These are phyloP conservation scores for Rhyacichthys aspro DNA, from an alignment of 2,797 vertebrate species.

Conservation along the genomic window DNA sequence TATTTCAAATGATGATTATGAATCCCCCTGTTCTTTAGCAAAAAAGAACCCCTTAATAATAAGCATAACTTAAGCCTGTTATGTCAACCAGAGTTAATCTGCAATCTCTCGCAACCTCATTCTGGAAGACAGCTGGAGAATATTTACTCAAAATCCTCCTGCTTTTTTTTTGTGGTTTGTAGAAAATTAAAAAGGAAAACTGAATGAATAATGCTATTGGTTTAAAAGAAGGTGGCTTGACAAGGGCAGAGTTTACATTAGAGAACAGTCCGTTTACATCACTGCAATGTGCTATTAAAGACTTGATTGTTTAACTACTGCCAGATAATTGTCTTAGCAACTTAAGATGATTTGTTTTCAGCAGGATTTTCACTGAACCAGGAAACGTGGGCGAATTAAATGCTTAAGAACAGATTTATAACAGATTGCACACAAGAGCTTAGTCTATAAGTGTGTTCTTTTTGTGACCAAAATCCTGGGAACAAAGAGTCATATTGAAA, in stretches of 20 bases:
- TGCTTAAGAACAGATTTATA: constrained; percentile 30
- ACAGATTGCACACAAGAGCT: constrained; percentile 4
- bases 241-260: constrained; percentile 1
- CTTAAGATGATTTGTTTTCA: constrained; percentile 28
- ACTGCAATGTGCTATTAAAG: constrained; percentile 12
- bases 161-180: constrained; percentile 6
- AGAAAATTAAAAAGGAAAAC: constrained; percentile 21
- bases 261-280: constrained; percentile 29
- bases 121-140: constrained; percentile 7
- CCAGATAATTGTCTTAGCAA: constrained; percentile 26
- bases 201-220: constrained; percentile 16
- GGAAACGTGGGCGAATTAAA: constrained; percentile 14
- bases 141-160: constrained; percentile 13
- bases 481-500: neutral
- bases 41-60: constrained; percentile 45
- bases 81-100: constrained; percentile 44
- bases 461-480: constrained; percentile 1
- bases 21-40: constrained; percentile 46
- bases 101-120: constrained; percentile 36
- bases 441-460: constrained; percentile 4
- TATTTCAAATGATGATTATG: constrained; percentile 53
- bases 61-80: constrained; percentile 51
- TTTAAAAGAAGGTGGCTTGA: constrained; percentile 23
- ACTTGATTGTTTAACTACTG: constrained; percentile 27
- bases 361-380: constrained; percentile 24